Percentiles rank a stretch among this genome's conserved stretches.
Evolutionary conservation across 2,113 vertebrate species (phyloP).

Genomic region (Asarcornis scutulata): DNA sequence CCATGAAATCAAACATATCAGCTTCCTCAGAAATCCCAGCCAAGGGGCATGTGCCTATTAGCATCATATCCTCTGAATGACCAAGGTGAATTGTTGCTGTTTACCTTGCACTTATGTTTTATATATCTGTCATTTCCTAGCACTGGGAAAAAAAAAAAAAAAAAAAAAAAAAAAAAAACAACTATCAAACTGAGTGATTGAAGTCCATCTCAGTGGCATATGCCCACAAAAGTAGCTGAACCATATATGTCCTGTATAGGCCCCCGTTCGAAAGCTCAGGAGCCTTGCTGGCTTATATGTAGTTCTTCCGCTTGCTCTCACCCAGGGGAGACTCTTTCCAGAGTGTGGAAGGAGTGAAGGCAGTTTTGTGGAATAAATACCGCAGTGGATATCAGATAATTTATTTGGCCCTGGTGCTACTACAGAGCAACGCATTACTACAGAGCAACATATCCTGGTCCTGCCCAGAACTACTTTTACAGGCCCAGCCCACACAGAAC

Average conservation of each 20-base stretch:
- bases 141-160: not conserved
- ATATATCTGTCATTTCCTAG: not conserved
- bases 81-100: not conserved
- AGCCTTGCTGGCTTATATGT: not conserved
- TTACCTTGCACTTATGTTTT: not conserved
- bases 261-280: not conserved
- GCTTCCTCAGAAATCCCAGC: not conserved
- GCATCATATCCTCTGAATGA: not conserved
- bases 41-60: not conserved
- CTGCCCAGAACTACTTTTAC: not conserved
- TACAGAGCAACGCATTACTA: not conserved
- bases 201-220: not conserved
- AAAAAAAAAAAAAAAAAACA: not conserved
- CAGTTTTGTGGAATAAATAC: not conserved
- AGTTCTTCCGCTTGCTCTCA: not conserved
- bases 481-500: not conserved
- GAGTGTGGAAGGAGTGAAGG: not conserved
- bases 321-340: not conserved
- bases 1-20: not conserved
- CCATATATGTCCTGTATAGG: rapidly evolving
- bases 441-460: not conserved
- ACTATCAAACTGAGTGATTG: not conserved
- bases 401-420: not conserved
- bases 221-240: not conserved
- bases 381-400: not conserved